Evolutionary conservation across 2,888 invertebrate species (phyloP), one percentile per base, ranked within the genome.

Genomic region (Merodon equestris): DNA sequence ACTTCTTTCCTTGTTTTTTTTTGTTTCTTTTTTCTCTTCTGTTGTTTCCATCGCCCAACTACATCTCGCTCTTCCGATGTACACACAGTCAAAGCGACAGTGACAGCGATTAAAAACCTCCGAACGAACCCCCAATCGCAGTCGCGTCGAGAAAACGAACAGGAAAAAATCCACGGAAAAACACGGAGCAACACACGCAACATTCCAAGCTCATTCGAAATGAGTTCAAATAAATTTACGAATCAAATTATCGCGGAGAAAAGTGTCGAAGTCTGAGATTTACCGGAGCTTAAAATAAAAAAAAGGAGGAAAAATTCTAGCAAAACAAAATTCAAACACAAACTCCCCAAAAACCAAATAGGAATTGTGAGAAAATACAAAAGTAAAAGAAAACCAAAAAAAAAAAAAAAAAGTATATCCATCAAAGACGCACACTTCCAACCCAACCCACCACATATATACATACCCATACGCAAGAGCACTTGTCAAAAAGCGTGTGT

Each of bases 281-380:
- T 34, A 61, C n/a, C 34, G 47, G 17, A 40, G 27, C 27, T 27
- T 27, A 7, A 27, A 4, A 27, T 7, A 27, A 27, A 2, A 27
- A 27, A 27, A 2, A 27, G 17, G 17, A 45, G 53, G 47, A 63
- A 64, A 77, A 77, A 73, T 73, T 77, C 63, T 73, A 72, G 67
- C 73, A 77, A 77, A 77, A 73, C 77, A 77, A 77, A 76, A 72
- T 77, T 77, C 67, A 77, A 77, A 72, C 72, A 72, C 63, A 73
- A 63, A 72, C 56, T 18, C 38, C 58, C 66, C 38, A 14, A 53
- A 53, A 12, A 67, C 36, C 36, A 53, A 53, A 67, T 61, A 54
- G 34, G 17, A n/a, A 67, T 67, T 57, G 66, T 27, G 7, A 27
- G 27, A 27, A 27, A 27, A 27, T 4, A 27, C 27, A 2, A 27